phyloP scores from a whole-genome alignment of 2,888 invertebrate species.

The Xylota sylvarum region DNA sequence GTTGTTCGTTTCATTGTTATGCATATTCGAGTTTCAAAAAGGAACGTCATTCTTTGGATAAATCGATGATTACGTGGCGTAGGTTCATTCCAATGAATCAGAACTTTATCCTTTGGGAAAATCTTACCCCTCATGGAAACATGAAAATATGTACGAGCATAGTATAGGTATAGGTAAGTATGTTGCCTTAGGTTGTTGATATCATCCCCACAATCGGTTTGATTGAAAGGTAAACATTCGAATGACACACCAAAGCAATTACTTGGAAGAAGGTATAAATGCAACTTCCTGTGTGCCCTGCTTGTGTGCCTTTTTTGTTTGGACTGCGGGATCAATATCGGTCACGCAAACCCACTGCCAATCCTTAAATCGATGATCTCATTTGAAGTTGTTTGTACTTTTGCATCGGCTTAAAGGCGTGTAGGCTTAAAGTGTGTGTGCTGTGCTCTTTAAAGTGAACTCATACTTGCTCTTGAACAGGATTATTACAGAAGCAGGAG shows the following conservation, averaged over 20 bases:
- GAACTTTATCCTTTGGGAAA: constrained; percentile 46
- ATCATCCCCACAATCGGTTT: constrained; percentile 60
- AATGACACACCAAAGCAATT: constrained; percentile 67
- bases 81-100: constrained; percentile 35
- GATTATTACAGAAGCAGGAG: background rate
- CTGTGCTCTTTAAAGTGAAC: constrained; percentile 25
- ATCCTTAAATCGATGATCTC: constrained; percentile 72
- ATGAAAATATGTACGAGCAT: background rate
- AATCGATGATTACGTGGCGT: constrained; percentile 50
- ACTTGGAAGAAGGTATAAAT: constrained; percentile 43
- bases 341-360: constrained; percentile 70
- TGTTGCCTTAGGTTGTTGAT: constrained; percentile 62
- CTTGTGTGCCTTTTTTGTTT: constrained; percentile 61
- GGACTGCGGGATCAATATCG: constrained; percentile 68
- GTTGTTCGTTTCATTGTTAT: constrained; percentile 27
- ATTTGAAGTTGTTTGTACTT: constrained; percentile 56
- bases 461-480: constrained; percentile 47
- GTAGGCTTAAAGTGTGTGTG: background rate
- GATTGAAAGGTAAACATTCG: constrained; percentile 65
- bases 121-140: constrained; percentile 9
- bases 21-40: constrained; percentile 6
- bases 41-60: constrained; percentile 25
- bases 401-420: constrained; percentile 46
- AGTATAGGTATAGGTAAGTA: too few relatives aligned
- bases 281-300: constrained; percentile 62